Evolutionary conservation across 2,797 vertebrate genomes (phyloP).

Genomic region (Gallinago stenura): DNA sequence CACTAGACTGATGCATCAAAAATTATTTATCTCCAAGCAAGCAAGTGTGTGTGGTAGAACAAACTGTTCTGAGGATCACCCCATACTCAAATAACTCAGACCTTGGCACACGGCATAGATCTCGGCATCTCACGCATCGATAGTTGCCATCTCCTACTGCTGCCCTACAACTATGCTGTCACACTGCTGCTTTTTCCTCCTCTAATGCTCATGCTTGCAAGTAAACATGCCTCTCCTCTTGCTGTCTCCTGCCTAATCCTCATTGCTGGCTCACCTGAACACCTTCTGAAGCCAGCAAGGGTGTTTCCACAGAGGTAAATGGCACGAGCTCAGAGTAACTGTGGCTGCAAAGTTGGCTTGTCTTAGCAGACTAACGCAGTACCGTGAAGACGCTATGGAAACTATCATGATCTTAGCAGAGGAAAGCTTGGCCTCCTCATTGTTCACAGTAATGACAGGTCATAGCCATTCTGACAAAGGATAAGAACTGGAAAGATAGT

Average conservation of each 20-base stretch:
- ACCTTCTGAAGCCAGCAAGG: not conserved
- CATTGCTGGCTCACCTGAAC: not conserved
- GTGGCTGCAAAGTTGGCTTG: not conserved
- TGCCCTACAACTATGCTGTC: not conserved
- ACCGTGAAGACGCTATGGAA: not conserved
- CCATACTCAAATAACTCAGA: not conserved
- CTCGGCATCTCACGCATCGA: rapidly evolving
- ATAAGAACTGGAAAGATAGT: not conserved
- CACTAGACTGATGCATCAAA: not conserved
- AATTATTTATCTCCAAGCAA: not conserved
- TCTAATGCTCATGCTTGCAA: not conserved
- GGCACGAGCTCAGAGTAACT: not conserved
- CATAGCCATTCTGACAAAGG: not conserved
- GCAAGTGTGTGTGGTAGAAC: not conserved
- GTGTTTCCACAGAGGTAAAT: not conserved
- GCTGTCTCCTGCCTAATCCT: not conserved
- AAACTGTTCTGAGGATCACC: not conserved
- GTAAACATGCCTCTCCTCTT: not conserved
- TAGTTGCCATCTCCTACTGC: not conserved
- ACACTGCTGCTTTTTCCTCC: not conserved
- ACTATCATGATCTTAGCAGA: not conserved
- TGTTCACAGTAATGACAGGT: not conserved
- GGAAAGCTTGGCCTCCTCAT: not conserved
- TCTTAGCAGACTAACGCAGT: not conserved
- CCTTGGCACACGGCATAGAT: not conserved